A percentile compares a stretch with the other conserved stretches of the same genome.
Conservation (phyloP, 2,797 vertebrate genomes). For the Taenioides sp. region DNA sequence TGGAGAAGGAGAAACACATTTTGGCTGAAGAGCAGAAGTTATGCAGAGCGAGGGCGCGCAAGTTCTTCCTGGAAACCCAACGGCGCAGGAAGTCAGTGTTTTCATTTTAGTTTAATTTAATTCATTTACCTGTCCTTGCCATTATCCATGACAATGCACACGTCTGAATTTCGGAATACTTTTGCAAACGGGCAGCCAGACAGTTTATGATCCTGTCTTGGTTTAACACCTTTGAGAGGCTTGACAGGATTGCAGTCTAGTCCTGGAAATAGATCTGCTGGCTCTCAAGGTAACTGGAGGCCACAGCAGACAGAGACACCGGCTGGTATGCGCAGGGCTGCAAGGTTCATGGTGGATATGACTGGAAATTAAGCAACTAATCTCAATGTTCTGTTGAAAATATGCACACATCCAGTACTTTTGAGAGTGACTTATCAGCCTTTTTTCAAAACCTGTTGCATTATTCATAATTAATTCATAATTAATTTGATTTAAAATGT, state of each 20-base stretch:
- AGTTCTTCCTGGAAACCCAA: slow-evolving; percentile 85
- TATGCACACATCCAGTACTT: not conserved
- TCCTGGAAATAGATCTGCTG: slow-evolving; percentile 48
- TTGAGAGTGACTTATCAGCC: not conserved
- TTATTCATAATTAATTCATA: not conserved
- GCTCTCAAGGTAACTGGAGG: slow-evolving; percentile 27
- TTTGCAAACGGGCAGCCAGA: not conserved
- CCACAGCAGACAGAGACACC: slow-evolving; percentile 12
- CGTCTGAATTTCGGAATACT: not conserved
- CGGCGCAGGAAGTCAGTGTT: slow-evolving; percentile 84
- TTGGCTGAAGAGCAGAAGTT: slow-evolving; percentile 85
- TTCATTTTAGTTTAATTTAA: not conserved
- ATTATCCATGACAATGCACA: not conserved
- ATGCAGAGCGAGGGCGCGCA: slow-evolving; percentile 77
- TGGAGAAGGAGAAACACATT: slow-evolving; percentile 76
- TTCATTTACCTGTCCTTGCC: not conserved
- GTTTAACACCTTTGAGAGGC: slow-evolving; percentile 30
- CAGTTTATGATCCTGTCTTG: slow-evolving; percentile 30
- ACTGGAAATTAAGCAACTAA: not conserved
- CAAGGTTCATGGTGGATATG: slow-evolving; percentile 9
- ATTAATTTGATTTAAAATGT: not conserved
- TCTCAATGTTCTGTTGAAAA: not conserved
- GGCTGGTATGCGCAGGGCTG: slow-evolving; percentile 23
- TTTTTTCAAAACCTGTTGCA: not conserved
- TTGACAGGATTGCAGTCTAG: slow-evolving; percentile 44